These are phyloP conservation scores for Trachelus stipa DNA, from an alignment of 2,888 invertebrate genomes.

Conservation along the genomic window DNA sequence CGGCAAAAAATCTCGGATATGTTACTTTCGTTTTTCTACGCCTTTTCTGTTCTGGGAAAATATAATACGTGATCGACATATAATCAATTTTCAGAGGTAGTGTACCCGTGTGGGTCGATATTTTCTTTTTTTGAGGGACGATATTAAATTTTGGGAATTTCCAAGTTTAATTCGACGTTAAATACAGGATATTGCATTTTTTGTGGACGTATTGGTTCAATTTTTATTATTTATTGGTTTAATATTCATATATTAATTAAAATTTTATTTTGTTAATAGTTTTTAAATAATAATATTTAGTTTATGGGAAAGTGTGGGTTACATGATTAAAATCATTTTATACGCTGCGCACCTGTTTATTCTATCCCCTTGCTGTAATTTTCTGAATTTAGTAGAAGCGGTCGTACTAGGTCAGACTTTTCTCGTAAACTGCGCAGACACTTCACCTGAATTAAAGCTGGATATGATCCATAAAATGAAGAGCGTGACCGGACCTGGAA, in stretches of 20 bases:
- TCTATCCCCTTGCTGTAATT: background rate
- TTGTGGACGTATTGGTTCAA: too few species aligned
- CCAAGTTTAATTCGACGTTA: background rate
- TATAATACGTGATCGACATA: background rate
- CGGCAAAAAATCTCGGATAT: background rate
- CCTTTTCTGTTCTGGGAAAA: background rate
- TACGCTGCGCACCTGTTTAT: background rate
- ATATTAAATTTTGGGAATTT: background rate
- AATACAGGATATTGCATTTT: too few species aligned
- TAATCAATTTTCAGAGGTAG: background rate
- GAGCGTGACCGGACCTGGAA: constrained; percentile 28
- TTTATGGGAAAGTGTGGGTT: background rate
- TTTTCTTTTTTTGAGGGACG: background rate
- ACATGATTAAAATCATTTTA: too few species aligned
- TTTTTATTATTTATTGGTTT: too few species aligned
- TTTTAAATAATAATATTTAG: background rate
- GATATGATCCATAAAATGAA: constrained; percentile 36
- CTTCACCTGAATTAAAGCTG: constrained; percentile 24
- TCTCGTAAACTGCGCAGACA: background rate
- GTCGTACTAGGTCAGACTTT: background rate
- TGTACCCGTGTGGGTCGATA: background rate
- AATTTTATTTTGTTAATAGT: background rate
- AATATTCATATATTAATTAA: background rate
- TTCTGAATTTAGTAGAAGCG: background rate
- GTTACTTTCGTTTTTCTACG: background rate